phyloP scores from a whole-genome alignment of 2,888 invertebrate species.

The Drosophila vallismaia region DNA sequence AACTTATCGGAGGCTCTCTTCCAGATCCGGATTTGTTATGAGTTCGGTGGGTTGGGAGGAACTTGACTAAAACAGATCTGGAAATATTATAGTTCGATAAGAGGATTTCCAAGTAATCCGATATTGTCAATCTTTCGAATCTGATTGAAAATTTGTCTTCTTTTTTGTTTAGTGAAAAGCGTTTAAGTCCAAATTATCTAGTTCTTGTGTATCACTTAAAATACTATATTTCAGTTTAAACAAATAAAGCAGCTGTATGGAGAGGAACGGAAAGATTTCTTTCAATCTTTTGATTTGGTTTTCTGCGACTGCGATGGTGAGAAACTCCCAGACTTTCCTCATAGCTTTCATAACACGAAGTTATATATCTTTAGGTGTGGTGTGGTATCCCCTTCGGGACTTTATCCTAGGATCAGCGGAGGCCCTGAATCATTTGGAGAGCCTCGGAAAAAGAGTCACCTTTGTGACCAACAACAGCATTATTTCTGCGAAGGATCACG shows the following conservation, averaged over 20 bases:
- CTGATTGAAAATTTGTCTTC: background rate
- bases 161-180: background rate
- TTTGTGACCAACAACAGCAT: slow-evolving; percentile 84
- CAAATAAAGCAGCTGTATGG: slow-evolving; percentile 59
- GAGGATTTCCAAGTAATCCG: slow-evolving; percentile 14
- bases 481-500: slow-evolving; percentile 65
- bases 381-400: slow-evolving; percentile 83
- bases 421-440: slow-evolving; percentile 81
- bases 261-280: slow-evolving; percentile 77
- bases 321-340: slow-evolving; percentile 2
- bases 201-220: background rate
- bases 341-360: background rate
- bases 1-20: background rate
- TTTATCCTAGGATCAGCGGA: slow-evolving; percentile 82
- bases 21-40: slow-evolving; percentile 37
- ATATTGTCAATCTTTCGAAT: background rate
- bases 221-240: slow-evolving; percentile 40
- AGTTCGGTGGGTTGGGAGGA: slow-evolving; percentile 15
- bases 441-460: slow-evolving; percentile 82
- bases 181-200: background rate
- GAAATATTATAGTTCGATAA: background rate
- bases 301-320: slow-evolving; percentile 87
- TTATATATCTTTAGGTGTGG: slow-evolving; percentile 82
- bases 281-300: slow-evolving; percentile 85
- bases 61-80: background rate